Evolutionary conservation across 2,888 invertebrate species (phyloP), one percentile per base, ranked within the genome.

Genomic region (Agonopterix subpropinquella): DNA sequence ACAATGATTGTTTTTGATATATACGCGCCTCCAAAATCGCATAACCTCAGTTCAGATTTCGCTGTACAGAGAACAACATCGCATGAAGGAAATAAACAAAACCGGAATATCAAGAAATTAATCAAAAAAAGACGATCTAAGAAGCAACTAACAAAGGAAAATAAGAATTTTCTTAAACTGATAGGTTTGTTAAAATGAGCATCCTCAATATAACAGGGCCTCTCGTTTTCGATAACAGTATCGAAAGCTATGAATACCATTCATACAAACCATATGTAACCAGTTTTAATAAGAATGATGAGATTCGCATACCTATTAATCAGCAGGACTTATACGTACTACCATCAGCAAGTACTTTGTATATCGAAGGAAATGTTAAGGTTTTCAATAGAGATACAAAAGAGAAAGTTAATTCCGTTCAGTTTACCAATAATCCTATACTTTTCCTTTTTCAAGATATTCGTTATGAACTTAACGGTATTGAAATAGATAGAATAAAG

Each of bases 381-480:
- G 48, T 50, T 37, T 18, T 13, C 4, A 37, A 49, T 8, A 42
- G 18, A 3, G 44, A 41, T 18, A 45, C 49, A 4, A 42, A 48
- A 18, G 28, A 36, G 28, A 11, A 9, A 13, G 39, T 42, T 8
- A 9, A 8, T 15, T 43, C 36, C 8, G 36, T 50, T 13, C 10
- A 13, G 42, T 49, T 53, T 18, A 52, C 51, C 15, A 69, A 65
- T 49, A 70, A 70, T 52, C 56, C 57, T 39, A 50, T 67, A n/a
- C 56, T 62, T 10, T 61, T 64, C 55, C 45, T 72, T 8, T 72
- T 73, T 53, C 66, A 70, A 49, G 66, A 65, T 57, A 66, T 73
- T 48, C 61, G 71, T 5, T 76, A 73, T 57, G 67, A 73, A 53
- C 28, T 73, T 9, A 72, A 69, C 52, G 70, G 65, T 35, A 53